Conservation (phyloP, 2,797 vertebrate species). For the Sparus aurata region DNA sequence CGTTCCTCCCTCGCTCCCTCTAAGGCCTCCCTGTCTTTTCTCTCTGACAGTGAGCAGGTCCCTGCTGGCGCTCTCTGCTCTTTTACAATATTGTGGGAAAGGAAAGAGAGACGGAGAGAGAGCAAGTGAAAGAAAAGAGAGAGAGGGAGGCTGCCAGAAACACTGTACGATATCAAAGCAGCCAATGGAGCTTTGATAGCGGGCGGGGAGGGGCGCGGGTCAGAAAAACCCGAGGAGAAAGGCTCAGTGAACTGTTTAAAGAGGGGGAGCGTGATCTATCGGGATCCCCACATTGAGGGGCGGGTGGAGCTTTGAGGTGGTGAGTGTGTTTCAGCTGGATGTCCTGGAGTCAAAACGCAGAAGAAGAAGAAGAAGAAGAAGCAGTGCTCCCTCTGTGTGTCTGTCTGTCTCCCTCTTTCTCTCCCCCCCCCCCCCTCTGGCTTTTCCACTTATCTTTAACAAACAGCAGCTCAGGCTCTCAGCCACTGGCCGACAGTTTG, state of each 20-base stretch:
- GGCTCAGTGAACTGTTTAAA: constrained; percentile 66
- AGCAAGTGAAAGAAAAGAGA: constrained; percentile 31
- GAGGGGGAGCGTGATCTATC: constrained; percentile 62
- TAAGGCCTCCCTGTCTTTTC: constrained; percentile 75
- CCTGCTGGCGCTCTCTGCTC: constrained; percentile 77
- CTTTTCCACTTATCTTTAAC: constrained; percentile 85
- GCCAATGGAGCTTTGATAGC: constrained; percentile 76
- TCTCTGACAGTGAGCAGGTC: constrained; percentile 80
- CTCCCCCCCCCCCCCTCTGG: constrained; percentile 73
- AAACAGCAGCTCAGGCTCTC: constrained; percentile 83
- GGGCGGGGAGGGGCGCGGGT: constrained; percentile 62
- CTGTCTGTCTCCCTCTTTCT: constrained; percentile 59
- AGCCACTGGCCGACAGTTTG: constrained; percentile 81
- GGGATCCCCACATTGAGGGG: constrained; percentile 58
- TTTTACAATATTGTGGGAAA: constrained; percentile 75
- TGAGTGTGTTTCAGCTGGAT: constrained; percentile 65
- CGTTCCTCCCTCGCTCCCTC: constrained; percentile 60
- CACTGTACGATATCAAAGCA: constrained; percentile 79
- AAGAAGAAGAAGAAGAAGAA: constrained; percentile 1
- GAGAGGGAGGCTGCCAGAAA: constrained; percentile 72
- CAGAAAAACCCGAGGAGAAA: constrained; percentile 61
- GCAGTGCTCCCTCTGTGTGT: constrained; percentile 60
- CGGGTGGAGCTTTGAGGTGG: constrained; percentile 61
- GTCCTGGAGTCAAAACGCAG: constrained; percentile 64
- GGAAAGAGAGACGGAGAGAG: constrained; percentile 43